Conservation (phyloP, 2,888 invertebrate species). For the Ypsolopha scabrella region DNA sequence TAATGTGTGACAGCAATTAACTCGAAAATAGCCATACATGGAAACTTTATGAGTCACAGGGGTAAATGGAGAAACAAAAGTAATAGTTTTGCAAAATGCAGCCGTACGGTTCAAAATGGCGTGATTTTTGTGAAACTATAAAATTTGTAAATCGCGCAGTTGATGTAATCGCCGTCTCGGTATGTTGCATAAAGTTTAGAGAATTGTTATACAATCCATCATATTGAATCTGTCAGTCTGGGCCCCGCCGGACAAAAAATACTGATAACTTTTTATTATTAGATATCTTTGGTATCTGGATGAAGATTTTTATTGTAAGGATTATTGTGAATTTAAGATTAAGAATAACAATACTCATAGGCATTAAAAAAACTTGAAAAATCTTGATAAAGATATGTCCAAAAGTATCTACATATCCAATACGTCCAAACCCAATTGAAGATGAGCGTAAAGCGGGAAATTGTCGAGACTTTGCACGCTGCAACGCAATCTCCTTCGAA, state of each 20-base stretch:
- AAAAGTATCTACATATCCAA: too few species aligned
- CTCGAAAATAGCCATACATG: background rate
- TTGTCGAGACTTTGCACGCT: background rate
- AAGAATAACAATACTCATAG: too few species aligned
- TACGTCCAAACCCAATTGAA: too few species aligned
- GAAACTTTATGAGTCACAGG: background rate
- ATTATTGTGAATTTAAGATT: too few species aligned
- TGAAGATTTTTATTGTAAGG: too few species aligned
- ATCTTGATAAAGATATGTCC: too few species aligned
- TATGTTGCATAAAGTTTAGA: constrained; percentile 19
- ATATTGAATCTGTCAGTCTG: constrained; percentile 12
- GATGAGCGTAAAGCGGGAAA: too few species aligned
- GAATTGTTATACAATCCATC: constrained; percentile 28
- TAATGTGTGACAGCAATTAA: background rate
- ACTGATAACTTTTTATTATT: background rate
- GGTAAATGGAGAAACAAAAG: too few species aligned
- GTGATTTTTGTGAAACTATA: background rate
- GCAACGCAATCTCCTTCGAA: constrained; percentile 11
- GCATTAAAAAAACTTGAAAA: too few species aligned
- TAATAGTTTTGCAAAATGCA: too few species aligned
- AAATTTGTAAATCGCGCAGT: background rate
- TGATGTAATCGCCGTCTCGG: constrained; percentile 13
- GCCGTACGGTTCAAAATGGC: background rate
- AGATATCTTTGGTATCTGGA: too few species aligned
- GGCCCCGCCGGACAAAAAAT: background rate